A percentile compares a stretch with the other conserved stretches of the same genome.
Conservation (phyloP, 2,113 vertebrate genomes). For the Myotis lucifugus region DNA sequence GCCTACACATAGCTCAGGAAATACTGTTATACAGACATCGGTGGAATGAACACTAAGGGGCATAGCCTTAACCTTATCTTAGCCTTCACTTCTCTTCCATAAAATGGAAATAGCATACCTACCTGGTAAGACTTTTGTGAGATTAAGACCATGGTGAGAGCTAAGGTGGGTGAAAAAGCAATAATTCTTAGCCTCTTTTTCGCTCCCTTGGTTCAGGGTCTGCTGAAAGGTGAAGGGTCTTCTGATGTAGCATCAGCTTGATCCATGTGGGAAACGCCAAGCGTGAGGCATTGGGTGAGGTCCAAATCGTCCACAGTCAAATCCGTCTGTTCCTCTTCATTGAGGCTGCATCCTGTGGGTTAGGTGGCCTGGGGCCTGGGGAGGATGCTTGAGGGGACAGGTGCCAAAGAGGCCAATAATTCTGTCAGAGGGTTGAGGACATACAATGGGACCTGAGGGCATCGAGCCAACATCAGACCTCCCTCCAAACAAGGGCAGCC, state of each 20-base stretch:
- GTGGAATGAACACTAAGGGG: not conserved
- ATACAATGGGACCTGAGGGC: conserved; percentile 44
- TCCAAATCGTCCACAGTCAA: not conserved
- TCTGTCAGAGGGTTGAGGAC: conserved; percentile 58
- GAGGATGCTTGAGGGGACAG: conserved; percentile 44
- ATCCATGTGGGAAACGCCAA: conserved; percentile 45
- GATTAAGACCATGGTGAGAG: not conserved
- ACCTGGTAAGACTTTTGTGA: not conserved
- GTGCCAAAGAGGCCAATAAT: conserved; percentile 57
- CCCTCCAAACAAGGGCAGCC: not conserved
- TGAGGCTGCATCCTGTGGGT: conserved; percentile 53
- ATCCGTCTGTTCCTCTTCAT: not conserved
- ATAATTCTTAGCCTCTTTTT: not conserved
- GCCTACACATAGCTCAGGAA: not conserved
- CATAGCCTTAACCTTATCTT: not conserved
- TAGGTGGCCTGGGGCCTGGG: not conserved
- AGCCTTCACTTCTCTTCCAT: not conserved
- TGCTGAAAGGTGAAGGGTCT: not conserved
- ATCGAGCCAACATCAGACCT: not conserved
- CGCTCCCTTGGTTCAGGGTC: not conserved
- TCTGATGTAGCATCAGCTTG: not conserved
- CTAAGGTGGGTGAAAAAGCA: not conserved
- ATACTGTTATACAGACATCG: not conserved
- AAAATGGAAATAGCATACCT: not conserved
- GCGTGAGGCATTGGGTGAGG: not conserved